These are phyloP conservation scores for Baryphthengus martii DNA, from an alignment of 2,113 vertebrate genomes.

Conservation along the genomic window DNA sequence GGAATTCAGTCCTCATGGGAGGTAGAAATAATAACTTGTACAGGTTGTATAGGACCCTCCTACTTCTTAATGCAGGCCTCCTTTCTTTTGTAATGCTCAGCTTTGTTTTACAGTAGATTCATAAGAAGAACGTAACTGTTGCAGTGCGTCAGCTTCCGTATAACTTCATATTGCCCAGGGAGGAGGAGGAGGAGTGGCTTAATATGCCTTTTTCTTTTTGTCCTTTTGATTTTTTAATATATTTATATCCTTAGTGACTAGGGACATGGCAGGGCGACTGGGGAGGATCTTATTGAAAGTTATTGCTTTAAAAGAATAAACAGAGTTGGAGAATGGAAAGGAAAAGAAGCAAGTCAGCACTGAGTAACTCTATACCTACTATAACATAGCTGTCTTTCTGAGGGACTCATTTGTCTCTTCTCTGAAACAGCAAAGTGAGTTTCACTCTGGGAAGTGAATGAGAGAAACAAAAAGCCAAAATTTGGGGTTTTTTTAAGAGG, in stretches of 20 bases:
- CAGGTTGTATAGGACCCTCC: not conserved
- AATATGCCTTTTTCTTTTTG: not conserved
- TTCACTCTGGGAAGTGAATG: not conserved
- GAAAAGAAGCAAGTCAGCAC: not conserved
- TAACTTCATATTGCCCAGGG: not conserved
- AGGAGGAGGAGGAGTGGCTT: not conserved
- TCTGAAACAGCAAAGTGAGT: not conserved
- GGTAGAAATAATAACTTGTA: not conserved
- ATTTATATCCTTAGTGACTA: not conserved
- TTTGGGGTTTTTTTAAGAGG: not conserved
- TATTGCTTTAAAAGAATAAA: not conserved
- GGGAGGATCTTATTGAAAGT: not conserved
- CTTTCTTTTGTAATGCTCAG: not conserved
- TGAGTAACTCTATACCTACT: not conserved
- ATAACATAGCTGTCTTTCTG: not conserved
- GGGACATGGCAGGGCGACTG: not conserved
- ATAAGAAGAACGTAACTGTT: not conserved
- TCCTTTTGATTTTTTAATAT: not conserved
- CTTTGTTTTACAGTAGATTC: not conserved
- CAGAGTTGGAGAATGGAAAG: not conserved
- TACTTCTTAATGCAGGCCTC: not conserved
- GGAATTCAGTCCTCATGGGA: not conserved
- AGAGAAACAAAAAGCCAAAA: not conserved
- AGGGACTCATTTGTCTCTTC: not conserved
- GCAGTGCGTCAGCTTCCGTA: not conserved